These are phyloP conservation scores for Bombus affinis DNA, from an alignment of 1,140 invertebrate species.

Conservation along the genomic window DNA sequence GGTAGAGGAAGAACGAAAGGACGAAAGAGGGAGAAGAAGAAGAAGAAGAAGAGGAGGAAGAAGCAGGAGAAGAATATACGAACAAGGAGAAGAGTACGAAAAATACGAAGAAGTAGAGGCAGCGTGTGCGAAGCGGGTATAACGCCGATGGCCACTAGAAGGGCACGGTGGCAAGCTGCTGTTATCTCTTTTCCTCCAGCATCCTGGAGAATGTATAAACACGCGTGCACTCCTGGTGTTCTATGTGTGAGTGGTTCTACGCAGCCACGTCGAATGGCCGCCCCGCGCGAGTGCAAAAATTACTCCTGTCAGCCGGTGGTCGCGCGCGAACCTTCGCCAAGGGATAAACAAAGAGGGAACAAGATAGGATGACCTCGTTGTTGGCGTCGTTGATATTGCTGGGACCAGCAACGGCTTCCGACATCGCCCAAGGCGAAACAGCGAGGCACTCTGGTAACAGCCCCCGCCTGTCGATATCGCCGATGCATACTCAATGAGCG, in stretches of 20 bases:
- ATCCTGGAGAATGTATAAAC: neutral
- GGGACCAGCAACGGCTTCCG: slow-evolving; percentile 65
- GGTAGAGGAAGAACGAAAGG: neutral
- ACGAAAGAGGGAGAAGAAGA: slow-evolving; percentile 14
- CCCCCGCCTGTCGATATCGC: slow-evolving; percentile 72
- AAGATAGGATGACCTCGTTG: slow-evolving; percentile 30
- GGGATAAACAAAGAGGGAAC: neutral
- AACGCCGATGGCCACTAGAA: slow-evolving; percentile 62
- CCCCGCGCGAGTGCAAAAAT: slow-evolving; percentile 55
- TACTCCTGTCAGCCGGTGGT: slow-evolving; percentile 52
- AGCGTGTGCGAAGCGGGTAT: slow-evolving; percentile 32
- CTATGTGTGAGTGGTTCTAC: slow-evolving; percentile 15
- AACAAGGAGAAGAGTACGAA: slow-evolving; percentile 41
- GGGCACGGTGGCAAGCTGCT: slow-evolving; percentile 65
- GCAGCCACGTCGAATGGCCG: slow-evolving; percentile 41
- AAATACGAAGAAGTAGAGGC: slow-evolving; percentile 7
- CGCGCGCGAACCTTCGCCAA: slow-evolving; percentile 38
- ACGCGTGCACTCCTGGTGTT: neutral
- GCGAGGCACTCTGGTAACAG: slow-evolving; percentile 50
- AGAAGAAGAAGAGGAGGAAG: neutral
- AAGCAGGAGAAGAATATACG: neutral
- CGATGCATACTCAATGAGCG: slow-evolving; percentile 76
- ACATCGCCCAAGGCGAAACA: slow-evolving; percentile 66
- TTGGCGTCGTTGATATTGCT: slow-evolving; percentile 50
- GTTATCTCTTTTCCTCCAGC: slow-evolving; percentile 46